Evolutionary conservation across 2,113 vertebrate species (phyloP), one percentile per base, ranked within the genome.

Genomic region (Brachypteracias leptosomus): DNA sequence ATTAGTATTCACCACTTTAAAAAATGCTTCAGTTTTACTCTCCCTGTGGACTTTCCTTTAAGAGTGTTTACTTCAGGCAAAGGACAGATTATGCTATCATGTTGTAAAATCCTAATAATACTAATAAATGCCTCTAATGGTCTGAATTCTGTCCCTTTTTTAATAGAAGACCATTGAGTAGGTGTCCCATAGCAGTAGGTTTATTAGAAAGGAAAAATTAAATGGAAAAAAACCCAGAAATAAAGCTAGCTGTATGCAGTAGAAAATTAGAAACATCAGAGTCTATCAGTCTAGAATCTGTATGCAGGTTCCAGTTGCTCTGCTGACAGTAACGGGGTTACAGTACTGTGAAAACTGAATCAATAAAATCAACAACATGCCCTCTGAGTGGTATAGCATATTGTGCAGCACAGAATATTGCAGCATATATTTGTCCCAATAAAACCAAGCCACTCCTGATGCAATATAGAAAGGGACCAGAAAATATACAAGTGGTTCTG

Each of bases 41-140:
- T 93, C 91, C 78, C 86, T 38, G 2, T 46, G 80, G 95, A 89
- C 59, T 81, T 85, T 25, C 26, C 42, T 96, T 81, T 88, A 92
- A 88, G 70, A 89, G 29, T 95, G 88, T 93, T 95, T 94, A 90
- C 93, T 95, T 91, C 71, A 92, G 95, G 90, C 86, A 85, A 86
- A 94, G 59, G 83, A 96, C 44, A 61, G 77, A 93, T 90, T 73
- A 95, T 92, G 44, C 84, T 90, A 78, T 95, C 71, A 51, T 73
- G 33, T 78, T 92, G 76, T 90, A 89, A 95, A 95, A 89, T 91
- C 81, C 82, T 81, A 76, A 88, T 88, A 81, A 86, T 90, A 51
- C 51, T 81, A 84, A 90, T 86, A 86, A 92, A 93, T 93, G 55
- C 29, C 36, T 93, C 40, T 92, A 90, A 89, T 87, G 78, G 79